Evolutionary conservation across 1,140 invertebrate species (phyloP).

Genomic region (Stegodyphus mimosarum): DNA sequence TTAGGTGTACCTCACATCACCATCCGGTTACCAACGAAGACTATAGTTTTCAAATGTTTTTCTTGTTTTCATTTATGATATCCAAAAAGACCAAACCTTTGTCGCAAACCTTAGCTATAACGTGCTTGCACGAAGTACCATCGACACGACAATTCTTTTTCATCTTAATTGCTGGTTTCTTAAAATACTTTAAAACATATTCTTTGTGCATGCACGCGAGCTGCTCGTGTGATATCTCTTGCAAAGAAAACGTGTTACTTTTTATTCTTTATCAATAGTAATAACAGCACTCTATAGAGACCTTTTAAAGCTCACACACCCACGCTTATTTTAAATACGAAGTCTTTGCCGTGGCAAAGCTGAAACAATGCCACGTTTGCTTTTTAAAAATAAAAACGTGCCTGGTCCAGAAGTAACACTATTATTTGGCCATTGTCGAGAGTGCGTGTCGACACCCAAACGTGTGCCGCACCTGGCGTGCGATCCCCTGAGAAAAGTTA

Average conservation of each 20-base stretch:
- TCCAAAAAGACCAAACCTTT: too few species aligned
- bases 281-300: background rate
- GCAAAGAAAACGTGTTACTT: conserved; percentile 4
- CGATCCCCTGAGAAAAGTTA: background rate
- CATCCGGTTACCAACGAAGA: too few species aligned
- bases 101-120: too few species aligned
- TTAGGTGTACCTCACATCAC: too few species aligned
- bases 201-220: too few species aligned
- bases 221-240: background rate
- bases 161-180: too few species aligned
- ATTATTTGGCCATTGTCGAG: conserved; percentile 26
- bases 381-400: conserved; percentile 2
- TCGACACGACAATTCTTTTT: too few species aligned
- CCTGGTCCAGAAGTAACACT: conserved; percentile 19
- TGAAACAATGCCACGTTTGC: background rate
- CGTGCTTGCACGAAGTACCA: too few species aligned
- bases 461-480: background rate
- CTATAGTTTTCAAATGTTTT: too few species aligned
- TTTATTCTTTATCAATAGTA: conserved; percentile 10
- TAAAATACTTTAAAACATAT: too few species aligned
- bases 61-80: too few species aligned
- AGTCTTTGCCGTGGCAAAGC: background rate
- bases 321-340: conserved; percentile 9
- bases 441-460: background rate
- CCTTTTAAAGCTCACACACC: conserved; percentile 22